These are phyloP conservation scores for Nipponia nippon DNA, from an alignment of 2,113 vertebrate genomes.

Conservation along the genomic window DNA sequence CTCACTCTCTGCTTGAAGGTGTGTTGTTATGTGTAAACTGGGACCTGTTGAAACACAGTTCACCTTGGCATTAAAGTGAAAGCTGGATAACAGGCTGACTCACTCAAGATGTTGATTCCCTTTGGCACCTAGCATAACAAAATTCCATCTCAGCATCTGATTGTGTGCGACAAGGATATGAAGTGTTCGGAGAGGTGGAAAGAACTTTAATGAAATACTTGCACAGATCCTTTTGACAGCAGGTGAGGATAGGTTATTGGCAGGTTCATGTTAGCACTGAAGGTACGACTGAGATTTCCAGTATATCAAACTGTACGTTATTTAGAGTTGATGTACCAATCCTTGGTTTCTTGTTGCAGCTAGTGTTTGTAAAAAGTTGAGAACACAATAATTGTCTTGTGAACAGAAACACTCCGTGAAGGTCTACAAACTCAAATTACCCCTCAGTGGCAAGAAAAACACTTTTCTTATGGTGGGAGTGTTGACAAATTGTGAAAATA, in stretches of 20 bases:
- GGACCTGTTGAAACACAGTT: background rate
- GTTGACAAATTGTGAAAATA: background rate
- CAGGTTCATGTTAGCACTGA: background rate
- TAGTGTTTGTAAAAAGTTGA: background rate
- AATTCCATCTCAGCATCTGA: background rate
- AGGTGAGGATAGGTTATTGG: background rate
- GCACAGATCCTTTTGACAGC: background rate
- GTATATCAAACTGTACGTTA: accelerated
- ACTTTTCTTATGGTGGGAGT: background rate
- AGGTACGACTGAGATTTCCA: background rate
- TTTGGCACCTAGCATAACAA: background rate
- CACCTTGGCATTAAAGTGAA: background rate
- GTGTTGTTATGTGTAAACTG: background rate
- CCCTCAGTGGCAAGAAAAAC: background rate
- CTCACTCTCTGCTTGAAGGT: background rate
- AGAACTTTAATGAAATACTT: background rate
- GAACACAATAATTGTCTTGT: background rate
- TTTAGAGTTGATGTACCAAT: background rate
- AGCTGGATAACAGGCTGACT: background rate
- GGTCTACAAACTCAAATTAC: background rate
- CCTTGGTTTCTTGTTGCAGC: background rate
- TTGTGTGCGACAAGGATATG: background rate
- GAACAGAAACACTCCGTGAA: background rate
- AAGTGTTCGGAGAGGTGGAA: background rate
- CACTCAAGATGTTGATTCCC: background rate